These are phyloP conservation scores for Macropis europaea DNA, from an alignment of 2,888 invertebrate genomes.

Conservation along the genomic window DNA sequence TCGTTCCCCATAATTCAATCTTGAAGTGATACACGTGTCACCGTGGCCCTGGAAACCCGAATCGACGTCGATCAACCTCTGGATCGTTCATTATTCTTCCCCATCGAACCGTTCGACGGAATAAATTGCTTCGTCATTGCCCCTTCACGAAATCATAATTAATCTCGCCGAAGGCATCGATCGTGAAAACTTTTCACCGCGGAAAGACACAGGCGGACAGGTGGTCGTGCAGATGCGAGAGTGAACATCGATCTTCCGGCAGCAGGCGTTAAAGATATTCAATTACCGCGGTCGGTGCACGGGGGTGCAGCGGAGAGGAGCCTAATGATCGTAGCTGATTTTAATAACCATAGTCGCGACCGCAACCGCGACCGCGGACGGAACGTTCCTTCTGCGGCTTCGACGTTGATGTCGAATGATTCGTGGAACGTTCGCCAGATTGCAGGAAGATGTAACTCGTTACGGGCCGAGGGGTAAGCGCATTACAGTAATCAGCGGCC, in stretches of 20 bases:
- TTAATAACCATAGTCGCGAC: constrained; percentile 43
- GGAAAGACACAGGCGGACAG: neutral
- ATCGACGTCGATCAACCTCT: too few species aligned
- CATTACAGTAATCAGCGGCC: constrained; percentile 70
- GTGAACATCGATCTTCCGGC: constrained; percentile 58
- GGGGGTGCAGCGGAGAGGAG: constrained; percentile 39
- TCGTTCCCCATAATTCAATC: too few species aligned
- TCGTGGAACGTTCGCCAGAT: constrained; percentile 65
- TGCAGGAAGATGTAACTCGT: constrained; percentile 71
- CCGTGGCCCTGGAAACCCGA: too few species aligned
- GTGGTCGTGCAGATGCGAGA: constrained; percentile 6
- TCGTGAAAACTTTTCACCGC: constrained; percentile 55
- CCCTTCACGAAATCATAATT: constrained; percentile 60
- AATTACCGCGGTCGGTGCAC: constrained; percentile 58
- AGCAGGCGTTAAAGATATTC: constrained; percentile 60
- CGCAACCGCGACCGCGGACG: constrained; percentile 29
- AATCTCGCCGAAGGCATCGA: constrained; percentile 55
- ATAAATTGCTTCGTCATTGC: constrained; percentile 52
- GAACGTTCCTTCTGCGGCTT: constrained; percentile 35
- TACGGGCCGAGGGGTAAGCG: constrained; percentile 56
- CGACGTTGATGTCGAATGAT: constrained; percentile 49
- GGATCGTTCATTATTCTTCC: too few species aligned
- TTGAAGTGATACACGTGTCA: too few species aligned
- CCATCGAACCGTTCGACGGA: too few species aligned
- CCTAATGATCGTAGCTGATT: constrained; percentile 52